A percentile compares a stretch with the other conserved stretches of the same genome.
These are phyloP conservation scores for Aythya fuligula DNA, from an alignment of 2,797 vertebrate genomes.

Conservation along the genomic window DNA sequence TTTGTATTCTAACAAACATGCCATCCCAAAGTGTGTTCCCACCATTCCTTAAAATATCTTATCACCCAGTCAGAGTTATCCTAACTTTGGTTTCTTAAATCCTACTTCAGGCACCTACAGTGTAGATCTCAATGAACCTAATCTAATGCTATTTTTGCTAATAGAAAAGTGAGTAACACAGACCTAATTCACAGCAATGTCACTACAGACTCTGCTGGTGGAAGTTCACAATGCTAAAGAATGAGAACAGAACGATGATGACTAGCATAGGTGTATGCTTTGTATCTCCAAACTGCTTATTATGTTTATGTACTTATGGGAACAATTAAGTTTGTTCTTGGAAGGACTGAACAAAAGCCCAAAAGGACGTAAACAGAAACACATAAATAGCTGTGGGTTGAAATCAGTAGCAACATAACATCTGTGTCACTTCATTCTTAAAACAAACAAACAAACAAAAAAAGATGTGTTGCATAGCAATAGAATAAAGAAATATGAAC, in stretches of 20 bases:
- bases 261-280: neutral
- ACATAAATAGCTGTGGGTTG: conserved; percentile 10
- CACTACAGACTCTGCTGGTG: neutral
- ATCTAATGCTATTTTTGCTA: neutral
- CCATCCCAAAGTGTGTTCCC: neutral
- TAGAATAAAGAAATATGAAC: conserved; percentile 7
- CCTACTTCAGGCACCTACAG: neutral
- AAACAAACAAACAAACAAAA: neutral
- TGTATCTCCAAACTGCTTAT: neutral
- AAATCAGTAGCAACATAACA: neutral
- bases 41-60: neutral
- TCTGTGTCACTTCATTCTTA: neutral
- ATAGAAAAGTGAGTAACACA: neutral
- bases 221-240: neutral
- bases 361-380: neutral
- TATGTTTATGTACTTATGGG: neutral
- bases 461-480: neutral
- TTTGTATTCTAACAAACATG: neutral
- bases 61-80: neutral
- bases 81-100: neutral
- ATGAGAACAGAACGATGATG: neutral
- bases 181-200: neutral
- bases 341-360: neutral
- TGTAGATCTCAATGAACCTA: neutral
- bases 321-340: neutral